phyloP scores from a whole-genome alignment of 1,140 invertebrate genomes.

The Leptopilina clavipes region DNA sequence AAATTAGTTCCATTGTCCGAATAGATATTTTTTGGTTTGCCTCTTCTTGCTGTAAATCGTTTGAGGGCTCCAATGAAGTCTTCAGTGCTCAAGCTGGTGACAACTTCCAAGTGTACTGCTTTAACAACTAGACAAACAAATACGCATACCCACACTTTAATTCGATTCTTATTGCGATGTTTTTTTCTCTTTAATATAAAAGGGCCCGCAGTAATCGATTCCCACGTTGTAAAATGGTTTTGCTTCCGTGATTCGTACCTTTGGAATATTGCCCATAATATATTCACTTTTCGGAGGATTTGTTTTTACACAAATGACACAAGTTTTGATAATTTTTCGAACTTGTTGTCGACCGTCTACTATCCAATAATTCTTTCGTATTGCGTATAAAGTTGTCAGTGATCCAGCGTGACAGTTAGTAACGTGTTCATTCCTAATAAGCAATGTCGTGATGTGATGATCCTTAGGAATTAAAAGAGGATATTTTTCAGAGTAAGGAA shows the following conservation, averaged over 20 bases:
- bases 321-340: conserved; percentile 25
- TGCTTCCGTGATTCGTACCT: background rate
- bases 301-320: conserved; percentile 36
- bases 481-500: conserved; percentile 42
- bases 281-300: conserved; percentile 27
- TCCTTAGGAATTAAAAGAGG: conserved; percentile 40
- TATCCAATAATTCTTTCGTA: conserved; percentile 37
- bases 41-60: conserved; percentile 54
- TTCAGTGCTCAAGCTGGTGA: conserved; percentile 50
- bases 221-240: conserved; percentile 34
- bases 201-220: conserved; percentile 61
- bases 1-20: conserved; percentile 67
- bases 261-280: conserved; percentile 44
- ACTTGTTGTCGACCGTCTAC: conserved; percentile 23
- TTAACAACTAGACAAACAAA: conserved; percentile 41
- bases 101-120: conserved; percentile 61
- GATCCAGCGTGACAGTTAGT: conserved; percentile 30
- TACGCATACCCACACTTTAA: conserved; percentile 37
- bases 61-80: conserved; percentile 53
- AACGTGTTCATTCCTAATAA: conserved; percentile 37
- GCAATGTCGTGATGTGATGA: conserved; percentile 32
- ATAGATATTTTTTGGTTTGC: conserved; percentile 47
- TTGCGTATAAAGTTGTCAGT: conserved; percentile 28
- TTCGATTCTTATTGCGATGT: conserved; percentile 23
- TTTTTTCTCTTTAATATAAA: conserved; percentile 56